These are phyloP conservation scores for Phenganax marumi DNA, from an alignment of 92 coral and sea anemone genomes.

Conservation along the genomic window DNA sequence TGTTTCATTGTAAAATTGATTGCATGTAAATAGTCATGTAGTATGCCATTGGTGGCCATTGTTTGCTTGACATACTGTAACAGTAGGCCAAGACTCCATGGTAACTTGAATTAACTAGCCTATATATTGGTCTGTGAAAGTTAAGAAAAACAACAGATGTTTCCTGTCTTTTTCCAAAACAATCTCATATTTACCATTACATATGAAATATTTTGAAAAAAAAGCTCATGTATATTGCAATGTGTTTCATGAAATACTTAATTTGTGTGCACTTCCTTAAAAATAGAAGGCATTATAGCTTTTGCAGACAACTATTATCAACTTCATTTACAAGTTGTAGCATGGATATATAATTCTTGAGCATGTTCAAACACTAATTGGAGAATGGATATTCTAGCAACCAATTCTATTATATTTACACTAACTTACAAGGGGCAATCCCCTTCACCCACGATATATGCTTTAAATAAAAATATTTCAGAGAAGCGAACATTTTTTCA, in stretches of 20 bases:
- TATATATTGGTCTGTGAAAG: too few relatives aligned
- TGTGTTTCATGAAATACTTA: background rate
- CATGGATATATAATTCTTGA: constrained; percentile 13
- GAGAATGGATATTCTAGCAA: background rate
- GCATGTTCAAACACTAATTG: constrained; percentile 5
- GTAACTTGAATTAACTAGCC: too few relatives aligned
- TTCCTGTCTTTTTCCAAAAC: background rate
- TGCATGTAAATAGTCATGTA: too few relatives aligned
- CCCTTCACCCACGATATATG: background rate
- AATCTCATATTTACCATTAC: background rate
- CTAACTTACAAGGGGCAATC: constrained; percentile 11
- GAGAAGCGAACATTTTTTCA: constrained; percentile 31
- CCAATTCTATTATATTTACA: constrained; percentile 27
- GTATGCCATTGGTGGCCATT: too few relatives aligned
- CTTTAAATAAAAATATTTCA: constrained; percentile 12
- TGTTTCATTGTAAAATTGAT: background rate
- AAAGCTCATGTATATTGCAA: background rate
- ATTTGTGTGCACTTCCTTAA: background rate
- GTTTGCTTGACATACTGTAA: too few relatives aligned
- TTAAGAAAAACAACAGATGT: background rate
- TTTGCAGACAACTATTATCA: constrained; percentile 13
- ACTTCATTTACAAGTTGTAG: constrained; percentile 17
- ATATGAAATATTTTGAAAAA: background rate
- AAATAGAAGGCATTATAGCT: constrained; percentile 2
- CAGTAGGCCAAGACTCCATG: too few relatives aligned